Base-by-base conservation (phyloP, 2,113 vertebrate genomes). In the Sebastes schlegelii region DNA sequence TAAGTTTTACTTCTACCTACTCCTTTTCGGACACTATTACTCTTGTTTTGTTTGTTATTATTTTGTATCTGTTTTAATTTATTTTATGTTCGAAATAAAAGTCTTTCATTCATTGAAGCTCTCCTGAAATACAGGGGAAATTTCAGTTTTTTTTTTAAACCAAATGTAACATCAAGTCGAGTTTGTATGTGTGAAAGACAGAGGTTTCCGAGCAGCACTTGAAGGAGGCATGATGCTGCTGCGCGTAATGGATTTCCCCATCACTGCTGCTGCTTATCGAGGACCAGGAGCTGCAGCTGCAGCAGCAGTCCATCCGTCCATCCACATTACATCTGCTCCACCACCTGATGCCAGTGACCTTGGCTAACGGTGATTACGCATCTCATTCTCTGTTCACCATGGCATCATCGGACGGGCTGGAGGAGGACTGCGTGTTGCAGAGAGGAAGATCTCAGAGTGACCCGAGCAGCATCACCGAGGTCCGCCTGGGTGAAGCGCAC, bases 401-500 rank as follows among this genome's bases (percentile, higher is more conserved):
- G 97, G 97, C 97, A 92, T 95, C 96, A 73, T 95, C 96, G 52
- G 93, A 96, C 92, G 97, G 94, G 92, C 90, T 92, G 80, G 95
- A 95, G 17, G 95, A 96, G 79, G 93, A 96, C 85, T 95, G 97
- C 91, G 95, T 96, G 88, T 90, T 96, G 94, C 96, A 96, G 91
- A 93, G 97, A 92, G 97, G 96, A 86, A 95, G 97, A 93, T 99
- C 97, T 72, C 96, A 96, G 92, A 99, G 97, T 93, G 97, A 99
- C 96, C 97, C 97, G 88, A 98, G 95, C 96, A 96, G 96, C 96
- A 96, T 97, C 91, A 94, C 95, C 17, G 97, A 98, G 65, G 85
- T 96, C 83, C 92, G 94, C 77, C 49, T 94, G 62, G 95, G 89
- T 57, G 94, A 95, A 84, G 93, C 94, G 58, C 94, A 95, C 91